Conservation (phyloP, 2,113 vertebrate genomes). For the Scolopax mira region DNA sequence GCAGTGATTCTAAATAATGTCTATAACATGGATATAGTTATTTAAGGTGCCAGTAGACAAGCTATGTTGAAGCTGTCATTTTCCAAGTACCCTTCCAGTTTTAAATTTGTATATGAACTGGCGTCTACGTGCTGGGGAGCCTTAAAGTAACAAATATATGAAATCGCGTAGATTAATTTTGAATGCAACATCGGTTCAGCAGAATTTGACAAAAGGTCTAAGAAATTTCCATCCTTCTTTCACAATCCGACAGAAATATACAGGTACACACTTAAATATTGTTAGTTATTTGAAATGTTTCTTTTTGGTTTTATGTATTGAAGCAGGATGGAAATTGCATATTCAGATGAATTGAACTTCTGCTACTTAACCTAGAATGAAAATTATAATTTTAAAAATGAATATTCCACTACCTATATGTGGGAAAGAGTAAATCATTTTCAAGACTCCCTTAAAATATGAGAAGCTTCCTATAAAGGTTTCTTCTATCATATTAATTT, state of each 20-base stretch:
- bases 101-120: not conserved
- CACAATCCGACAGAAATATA: not conserved
- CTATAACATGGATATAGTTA: not conserved
- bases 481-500: not conserved
- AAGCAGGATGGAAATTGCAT: not conserved
- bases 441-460: not conserved
- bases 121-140: not conserved
- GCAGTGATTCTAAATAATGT: not conserved
- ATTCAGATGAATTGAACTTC: not conserved
- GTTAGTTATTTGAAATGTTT: not conserved
- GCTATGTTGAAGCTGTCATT: not conserved
- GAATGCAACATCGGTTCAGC: not conserved
- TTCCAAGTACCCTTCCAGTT: not conserved
- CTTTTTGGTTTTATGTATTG: not conserved
- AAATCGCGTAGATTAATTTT: not conserved
- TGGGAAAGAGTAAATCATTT: not conserved
- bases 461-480: not conserved
- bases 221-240: not conserved
- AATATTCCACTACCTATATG: not conserved
- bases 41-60: not conserved
- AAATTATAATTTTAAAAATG: not conserved
- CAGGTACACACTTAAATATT: not conserved
- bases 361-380: not conserved
- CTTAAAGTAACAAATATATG: not conserved
- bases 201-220: not conserved